Percentiles rank a stretch among this genome's conserved stretches.
These are phyloP conservation scores for Caiman crocodilus DNA, from an alignment of 2,797 vertebrate genomes.

Conservation along the genomic window DNA sequence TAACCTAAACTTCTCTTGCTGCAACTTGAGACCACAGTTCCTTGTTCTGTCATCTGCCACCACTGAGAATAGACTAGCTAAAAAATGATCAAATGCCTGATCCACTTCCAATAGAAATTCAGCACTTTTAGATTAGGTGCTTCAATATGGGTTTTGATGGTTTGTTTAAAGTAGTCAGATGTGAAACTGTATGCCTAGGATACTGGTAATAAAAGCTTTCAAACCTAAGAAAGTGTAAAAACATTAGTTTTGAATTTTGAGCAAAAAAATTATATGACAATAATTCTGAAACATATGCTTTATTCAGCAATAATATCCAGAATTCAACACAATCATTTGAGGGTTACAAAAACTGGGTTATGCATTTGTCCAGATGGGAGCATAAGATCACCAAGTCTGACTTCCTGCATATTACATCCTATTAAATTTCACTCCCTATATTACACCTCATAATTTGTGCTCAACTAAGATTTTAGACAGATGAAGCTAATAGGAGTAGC, in stretches of 20 bases:
- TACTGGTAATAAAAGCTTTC: neutral
- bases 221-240: neutral
- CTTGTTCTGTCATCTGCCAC: too few species aligned
- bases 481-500: too few species aligned
- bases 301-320: neutral
- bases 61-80: too few species aligned
- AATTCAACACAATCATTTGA: neutral
- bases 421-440: too few species aligned
- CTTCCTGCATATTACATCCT: too few species aligned
- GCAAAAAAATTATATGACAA: neutral
- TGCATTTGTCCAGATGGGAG: neutral
- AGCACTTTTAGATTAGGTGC: too few species aligned
- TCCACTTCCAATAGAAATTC: neutral
- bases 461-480: too few species aligned
- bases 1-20: too few species aligned
- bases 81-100: neutral
- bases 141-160: neutral
- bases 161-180: neutral
- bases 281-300: neutral
- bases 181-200: neutral
- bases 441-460: too few species aligned
- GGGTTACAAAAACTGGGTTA: neutral
- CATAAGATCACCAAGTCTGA: too few species aligned
- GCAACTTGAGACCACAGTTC: too few species aligned
- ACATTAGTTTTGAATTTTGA: neutral